Percentiles rank a stretch among this genome's conserved stretches.
These are phyloP conservation scores for Halictus quadricinctus DNA, from an alignment of 2,888 invertebrate species.

Conservation along the genomic window DNA sequence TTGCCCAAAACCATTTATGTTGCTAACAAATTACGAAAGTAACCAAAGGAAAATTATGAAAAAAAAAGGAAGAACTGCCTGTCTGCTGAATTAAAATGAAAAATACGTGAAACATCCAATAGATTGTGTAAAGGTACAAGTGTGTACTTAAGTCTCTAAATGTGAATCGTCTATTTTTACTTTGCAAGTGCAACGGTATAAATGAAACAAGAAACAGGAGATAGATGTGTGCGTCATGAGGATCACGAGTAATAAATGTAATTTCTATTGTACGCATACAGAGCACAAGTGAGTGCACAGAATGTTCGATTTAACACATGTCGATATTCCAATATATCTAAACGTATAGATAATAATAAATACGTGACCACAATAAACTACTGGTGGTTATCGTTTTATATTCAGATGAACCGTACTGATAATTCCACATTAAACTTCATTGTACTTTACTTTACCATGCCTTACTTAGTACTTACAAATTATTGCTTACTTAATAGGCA, in stretches of 20 bases:
- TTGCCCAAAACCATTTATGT: neutral
- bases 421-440: conserved; percentile 34
- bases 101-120: conserved; percentile 35
- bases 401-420: conserved; percentile 1
- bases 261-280: conserved; percentile 16
- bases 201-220: conserved; percentile 23
- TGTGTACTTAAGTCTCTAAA: conserved; percentile 2
- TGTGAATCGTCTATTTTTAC: conserved; percentile 29
- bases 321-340: conserved; percentile 12
- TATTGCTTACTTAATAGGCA: neutral
- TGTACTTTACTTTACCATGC: neutral
- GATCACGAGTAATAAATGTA: conserved; percentile 11
- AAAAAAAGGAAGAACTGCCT: neutral
- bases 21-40: conserved; percentile 8
- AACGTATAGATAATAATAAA: conserved; percentile 8
- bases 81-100: conserved; percentile 19
- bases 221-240: conserved; percentile 3
- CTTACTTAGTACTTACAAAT: neutral
- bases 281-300: conserved; percentile 28
- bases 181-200: conserved; percentile 17
- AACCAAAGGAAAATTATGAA: neutral
- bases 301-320: conserved; percentile 25
- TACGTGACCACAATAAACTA: conserved; percentile 1
- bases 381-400: neutral
- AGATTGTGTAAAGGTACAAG: conserved; percentile 28